phyloP scores from a whole-genome alignment of 2,888 invertebrate species.

The Ochropacha duplaris region DNA sequence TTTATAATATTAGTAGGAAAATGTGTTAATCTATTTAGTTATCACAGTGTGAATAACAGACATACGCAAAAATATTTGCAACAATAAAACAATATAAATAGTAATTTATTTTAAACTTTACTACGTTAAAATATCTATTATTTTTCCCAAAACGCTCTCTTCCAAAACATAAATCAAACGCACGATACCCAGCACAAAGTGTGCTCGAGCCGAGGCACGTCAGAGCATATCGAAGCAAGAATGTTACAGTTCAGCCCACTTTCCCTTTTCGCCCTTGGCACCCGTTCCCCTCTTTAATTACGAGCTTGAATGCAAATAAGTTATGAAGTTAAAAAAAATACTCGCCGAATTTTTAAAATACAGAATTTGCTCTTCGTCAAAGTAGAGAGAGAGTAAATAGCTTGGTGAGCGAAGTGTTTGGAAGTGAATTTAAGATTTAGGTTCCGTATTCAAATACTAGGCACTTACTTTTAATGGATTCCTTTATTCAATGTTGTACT shows the following conservation, averaged over 20 bases:
- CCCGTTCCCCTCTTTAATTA: slow-evolving; percentile 47
- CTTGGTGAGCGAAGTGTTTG: slow-evolving; percentile 4
- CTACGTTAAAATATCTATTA: neutral
- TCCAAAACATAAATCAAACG: neutral
- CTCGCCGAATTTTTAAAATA: slow-evolving; percentile 31
- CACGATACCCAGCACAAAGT: neutral
- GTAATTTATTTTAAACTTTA: no score
- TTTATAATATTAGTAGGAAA: no score
- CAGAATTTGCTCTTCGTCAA: slow-evolving; percentile 41
- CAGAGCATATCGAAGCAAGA: neutral
- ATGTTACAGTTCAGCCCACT: slow-evolving; percentile 17
- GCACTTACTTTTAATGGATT: neutral
- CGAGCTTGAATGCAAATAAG: slow-evolving; percentile 65
- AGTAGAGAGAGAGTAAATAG: slow-evolving; percentile 25
- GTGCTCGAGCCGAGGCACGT: neutral
- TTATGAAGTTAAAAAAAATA: slow-evolving; percentile 53
- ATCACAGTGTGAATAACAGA: no score
- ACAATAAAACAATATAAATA: no score
- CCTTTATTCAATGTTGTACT: neutral
- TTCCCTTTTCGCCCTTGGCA: slow-evolving; percentile 26
- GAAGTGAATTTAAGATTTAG: neutral
- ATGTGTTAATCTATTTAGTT: no score
- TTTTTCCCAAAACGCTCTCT: neutral
- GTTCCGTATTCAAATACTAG: neutral
- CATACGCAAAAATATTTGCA: no score